Base-by-base conservation (phyloP, 2,113 vertebrate genomes). In the Beaufortia kweichowensis region DNA sequence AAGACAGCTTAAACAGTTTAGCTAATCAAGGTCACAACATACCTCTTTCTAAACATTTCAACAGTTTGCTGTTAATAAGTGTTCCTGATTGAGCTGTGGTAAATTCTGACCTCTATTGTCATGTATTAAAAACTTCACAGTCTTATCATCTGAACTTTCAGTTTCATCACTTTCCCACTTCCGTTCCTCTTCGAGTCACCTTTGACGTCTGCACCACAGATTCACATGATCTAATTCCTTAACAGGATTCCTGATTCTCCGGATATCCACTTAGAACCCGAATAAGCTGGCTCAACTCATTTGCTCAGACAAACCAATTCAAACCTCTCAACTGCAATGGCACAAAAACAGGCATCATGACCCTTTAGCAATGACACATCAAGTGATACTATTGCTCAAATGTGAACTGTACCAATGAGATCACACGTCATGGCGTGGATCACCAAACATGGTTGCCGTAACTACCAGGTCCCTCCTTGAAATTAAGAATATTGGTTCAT, bases 231-330 rank as follows among this genome's bases (percentile, higher is more conserved):
- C 85, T 91, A 91, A 91, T 87, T 86, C 90, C 82, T 84, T 91
- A 92, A 93, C 43, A 75, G 88, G 91, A 91, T 93, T 87, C 79
- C 39, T 24, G 66, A 76, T 83, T 90, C 81, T 84, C 86, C 84
- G 88, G 89, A 91, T 84, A 91, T 93, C 91, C 88, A 83, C 86
- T 89, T 87, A 89, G 85, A 79, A 61, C 81, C 88, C 65, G 87
- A 91, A 91, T 91, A 91, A 81, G 76, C 35, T 28, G 81, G 90
- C 87, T 93, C 89, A 92, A 79, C 86, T 89, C 87, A 89, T 91
- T 91, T 91, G 87, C 84, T 84, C 83, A 65, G 46, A 85, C 83
- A 88, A 88, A 90, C 85, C 84, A 88, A 82, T 83, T 84, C 85
- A 80, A 83, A 80, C 70, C 55, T 39, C 63, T 62, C 84, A 78